A percentile compares a stretch with the other conserved stretches of the same genome.
phyloP scores from a whole-genome alignment of 2,888 invertebrate species.

The Ligdia adustata region DNA sequence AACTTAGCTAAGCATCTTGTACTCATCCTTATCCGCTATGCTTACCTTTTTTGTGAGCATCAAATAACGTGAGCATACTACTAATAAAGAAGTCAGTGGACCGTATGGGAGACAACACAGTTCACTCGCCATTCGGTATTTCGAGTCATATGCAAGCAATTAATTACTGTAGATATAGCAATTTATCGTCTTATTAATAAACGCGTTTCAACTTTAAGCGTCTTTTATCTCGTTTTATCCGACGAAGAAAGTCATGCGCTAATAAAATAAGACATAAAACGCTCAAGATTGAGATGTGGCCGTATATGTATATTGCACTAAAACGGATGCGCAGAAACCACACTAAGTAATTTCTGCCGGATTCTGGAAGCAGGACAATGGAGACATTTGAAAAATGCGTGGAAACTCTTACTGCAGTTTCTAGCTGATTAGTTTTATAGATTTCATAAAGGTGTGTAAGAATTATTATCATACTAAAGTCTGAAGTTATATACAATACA shows the following conservation, averaged over 20 bases:
- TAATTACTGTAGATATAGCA: not conserved
- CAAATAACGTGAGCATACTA: constrained; percentile 29
- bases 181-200: no score
- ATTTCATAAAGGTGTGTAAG: no score
- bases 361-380: constrained; percentile 36
- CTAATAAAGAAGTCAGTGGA: constrained; percentile 33
- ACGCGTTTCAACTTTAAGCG: constrained; percentile 16
- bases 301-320: no score
- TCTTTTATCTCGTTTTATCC: no score
- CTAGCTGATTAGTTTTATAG: no score
- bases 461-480: no score
- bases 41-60: constrained; percentile 33
- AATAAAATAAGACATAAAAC: no score
- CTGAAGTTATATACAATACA: no score
- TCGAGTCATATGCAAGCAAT: constrained; percentile 7
- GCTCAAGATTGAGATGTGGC: no score
- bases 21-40: constrained; percentile 30
- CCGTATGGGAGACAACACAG: constrained; percentile 26
- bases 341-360: constrained; percentile 30
- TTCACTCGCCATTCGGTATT: constrained; percentile 12
- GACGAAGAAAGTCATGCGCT: no score
- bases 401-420: constrained; percentile 26
- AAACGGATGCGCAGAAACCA: constrained; percentile 28
- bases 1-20: constrained; percentile 27
- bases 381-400: constrained; percentile 30